These are phyloP conservation scores for Daphoenositta chrysoptera DNA, from an alignment of 2,113 vertebrate genomes.

Conservation along the genomic window DNA sequence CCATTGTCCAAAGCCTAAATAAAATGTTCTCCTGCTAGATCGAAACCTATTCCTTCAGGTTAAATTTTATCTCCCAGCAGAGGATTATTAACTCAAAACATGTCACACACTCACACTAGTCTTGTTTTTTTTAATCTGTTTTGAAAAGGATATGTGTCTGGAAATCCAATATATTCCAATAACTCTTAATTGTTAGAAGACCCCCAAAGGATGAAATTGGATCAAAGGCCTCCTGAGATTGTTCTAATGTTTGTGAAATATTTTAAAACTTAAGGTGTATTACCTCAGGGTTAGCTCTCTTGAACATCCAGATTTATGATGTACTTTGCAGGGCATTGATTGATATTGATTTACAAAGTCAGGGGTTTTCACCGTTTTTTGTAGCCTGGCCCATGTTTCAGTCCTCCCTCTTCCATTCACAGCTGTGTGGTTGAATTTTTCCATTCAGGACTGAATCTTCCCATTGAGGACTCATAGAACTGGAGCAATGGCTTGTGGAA, in stretches of 20 bases:
- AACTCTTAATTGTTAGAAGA: neutral
- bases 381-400: neutral
- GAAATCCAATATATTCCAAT: neutral
- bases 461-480: neutral
- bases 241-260: neutral
- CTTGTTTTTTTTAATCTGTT: neutral
- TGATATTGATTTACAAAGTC: slow-evolving; percentile 30
- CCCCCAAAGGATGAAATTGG: neutral
- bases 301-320: slow-evolving; percentile 22
- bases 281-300: neutral
- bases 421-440: neutral
- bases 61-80: neutral
- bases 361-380: neutral
- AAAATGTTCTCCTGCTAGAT: neutral
- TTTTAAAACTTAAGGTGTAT: neutral
- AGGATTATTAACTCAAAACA: neutral
- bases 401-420: neutral
- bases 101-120: neutral
- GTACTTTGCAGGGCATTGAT: slow-evolving; percentile 21
- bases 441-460: neutral
- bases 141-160: neutral
- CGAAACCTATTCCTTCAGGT: neutral
- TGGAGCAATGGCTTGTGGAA: neutral
- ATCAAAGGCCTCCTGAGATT: neutral
- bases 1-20: neutral